Base-by-base conservation (phyloP, 2,888 invertebrate genomes). In the Hyposoter didymator region DNA sequence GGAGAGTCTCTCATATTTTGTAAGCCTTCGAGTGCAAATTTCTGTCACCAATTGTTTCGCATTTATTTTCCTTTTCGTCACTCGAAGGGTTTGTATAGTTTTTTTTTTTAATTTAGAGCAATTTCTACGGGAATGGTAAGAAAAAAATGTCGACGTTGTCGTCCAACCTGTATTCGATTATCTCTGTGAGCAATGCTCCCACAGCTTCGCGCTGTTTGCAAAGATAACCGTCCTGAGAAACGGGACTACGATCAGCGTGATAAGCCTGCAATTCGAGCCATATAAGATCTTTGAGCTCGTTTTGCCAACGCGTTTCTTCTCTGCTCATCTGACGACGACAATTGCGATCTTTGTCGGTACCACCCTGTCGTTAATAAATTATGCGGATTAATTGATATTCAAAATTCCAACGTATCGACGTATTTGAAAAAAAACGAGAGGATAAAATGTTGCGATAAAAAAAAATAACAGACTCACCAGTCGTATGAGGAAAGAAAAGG, bases 231-330 rank as follows among this genome's bases (percentile, higher is more conserved):
- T 98, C 98, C 94, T 98, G 97, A 90, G 97, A 97, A 75, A 96
- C 95, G 22, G 96, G 95, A 0, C 96, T 96, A 69, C 97, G 95
- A 87, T 97, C 97, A 0, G 97, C 97, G 88, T 97, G 95, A 95
- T 96, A 96, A 0, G 98, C 98, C 94, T 97, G 97, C 86, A 99
- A 94, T 94, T 98, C 98, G 89, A 98, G 94, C 98, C 98, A 99
- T 89, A 98, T 97, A 89, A 98, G 95, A 94, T 98, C 98, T 94
- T 98, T 98, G 73, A 98, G 94, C 94, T 98, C 97, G 89, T 97
- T 98, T 94, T 98, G 98, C 97, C 97, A 98, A 64, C 97, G 95
- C 85, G 97, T 96, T 92, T 98, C 98, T 93, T 98, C 98, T 88
- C 96, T 96, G 89, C 97, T 97, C 91, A 97, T 95, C 96, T 97